These are phyloP conservation scores for Diaprepes abbreviatus DNA, from an alignment of 2,888 invertebrate genomes.

Conservation along the genomic window DNA sequence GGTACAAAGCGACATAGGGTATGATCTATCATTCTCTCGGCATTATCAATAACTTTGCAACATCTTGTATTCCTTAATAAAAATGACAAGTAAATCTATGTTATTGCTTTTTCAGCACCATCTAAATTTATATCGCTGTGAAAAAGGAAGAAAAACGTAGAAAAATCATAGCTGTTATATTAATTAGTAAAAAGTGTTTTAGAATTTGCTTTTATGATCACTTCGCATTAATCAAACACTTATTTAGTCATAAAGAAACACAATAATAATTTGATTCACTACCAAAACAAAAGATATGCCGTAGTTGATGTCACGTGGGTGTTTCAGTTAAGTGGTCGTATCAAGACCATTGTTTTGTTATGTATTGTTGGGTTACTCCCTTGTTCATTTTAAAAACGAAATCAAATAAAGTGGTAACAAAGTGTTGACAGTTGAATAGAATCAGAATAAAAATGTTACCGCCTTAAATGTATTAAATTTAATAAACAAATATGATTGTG, in stretches of 20 bases:
- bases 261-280: slow-evolving; percentile 8
- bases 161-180: too few species aligned
- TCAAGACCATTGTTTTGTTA: slow-evolving; percentile 29
- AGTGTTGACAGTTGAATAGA: slow-evolving; percentile 42
- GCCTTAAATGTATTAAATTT: slow-evolving; percentile 25
- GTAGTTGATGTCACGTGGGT: slow-evolving; percentile 17
- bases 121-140: too few species aligned
- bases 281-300: neutral
- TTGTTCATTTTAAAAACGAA: slow-evolving; percentile 26
- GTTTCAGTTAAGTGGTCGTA: slow-evolving; percentile 15
- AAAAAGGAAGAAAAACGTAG: too few species aligned
- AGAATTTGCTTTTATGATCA: too few species aligned
- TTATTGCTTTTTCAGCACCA: too few species aligned
- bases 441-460: slow-evolving; percentile 14
- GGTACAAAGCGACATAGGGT: too few species aligned
- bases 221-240: too few species aligned
- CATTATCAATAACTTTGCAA: too few species aligned
- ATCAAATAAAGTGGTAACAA: slow-evolving; percentile 42
- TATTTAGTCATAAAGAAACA: neutral
- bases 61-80: too few species aligned
- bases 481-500: slow-evolving; percentile 11
- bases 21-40: too few species aligned
- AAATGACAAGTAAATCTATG: too few species aligned
- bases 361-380: slow-evolving; percentile 23
- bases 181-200: too few species aligned